Evolutionary conservation across 30 jellyfish, hydroid and myxozoan species (phyloP).

Genomic region (Aurelia aurita complex sp. Pacific): DNA sequence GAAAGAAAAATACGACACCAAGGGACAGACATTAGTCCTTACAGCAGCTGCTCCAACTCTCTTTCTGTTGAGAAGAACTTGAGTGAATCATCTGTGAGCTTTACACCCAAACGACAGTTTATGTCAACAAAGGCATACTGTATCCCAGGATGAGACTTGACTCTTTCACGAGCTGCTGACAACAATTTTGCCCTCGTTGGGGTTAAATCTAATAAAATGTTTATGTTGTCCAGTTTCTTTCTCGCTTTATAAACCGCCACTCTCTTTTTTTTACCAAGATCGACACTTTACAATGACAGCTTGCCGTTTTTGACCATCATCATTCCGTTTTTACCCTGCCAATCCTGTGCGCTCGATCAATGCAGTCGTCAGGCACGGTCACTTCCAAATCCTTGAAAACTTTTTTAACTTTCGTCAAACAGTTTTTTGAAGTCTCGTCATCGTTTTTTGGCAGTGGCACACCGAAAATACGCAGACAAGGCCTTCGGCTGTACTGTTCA

Average conservation of each 20-base stretch:
- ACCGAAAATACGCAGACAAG: conserved; percentile 47
- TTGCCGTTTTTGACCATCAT: conserved; percentile 42
- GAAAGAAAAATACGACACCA: conserved; percentile 18
- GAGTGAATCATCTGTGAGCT: conserved; percentile 46
- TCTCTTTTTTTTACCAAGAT: conserved; percentile 43
- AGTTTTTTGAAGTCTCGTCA: conserved; percentile 42
- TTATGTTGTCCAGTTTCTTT: conserved; percentile 37
- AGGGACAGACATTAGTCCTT: conserved; percentile 12
- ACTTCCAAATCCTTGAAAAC: conserved; percentile 31
- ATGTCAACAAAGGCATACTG: conserved; percentile 43
- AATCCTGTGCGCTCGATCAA: conserved; percentile 57
- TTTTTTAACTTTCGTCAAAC: conserved; percentile 24
- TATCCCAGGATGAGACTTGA: conserved; percentile 42
- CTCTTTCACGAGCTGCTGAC: conserved; percentile 53
- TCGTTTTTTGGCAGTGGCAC: conserved; percentile 50
- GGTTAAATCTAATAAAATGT: conserved; percentile 32
- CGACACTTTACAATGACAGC: conserved; percentile 35
- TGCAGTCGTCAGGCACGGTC: conserved; percentile 55
- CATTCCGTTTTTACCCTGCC: conserved; percentile 42
- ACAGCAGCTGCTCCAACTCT: conserved; percentile 37
- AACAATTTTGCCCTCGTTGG: conserved; percentile 51
- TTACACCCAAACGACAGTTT: conserved; percentile 45
- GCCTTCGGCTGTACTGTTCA: conserved; percentile 58
- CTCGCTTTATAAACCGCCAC: conserved; percentile 44
- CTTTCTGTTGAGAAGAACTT: conserved; percentile 46